phyloP scores from a whole-genome alignment of 1,140 invertebrate genomes.

The Sogatella furcifera region DNA sequence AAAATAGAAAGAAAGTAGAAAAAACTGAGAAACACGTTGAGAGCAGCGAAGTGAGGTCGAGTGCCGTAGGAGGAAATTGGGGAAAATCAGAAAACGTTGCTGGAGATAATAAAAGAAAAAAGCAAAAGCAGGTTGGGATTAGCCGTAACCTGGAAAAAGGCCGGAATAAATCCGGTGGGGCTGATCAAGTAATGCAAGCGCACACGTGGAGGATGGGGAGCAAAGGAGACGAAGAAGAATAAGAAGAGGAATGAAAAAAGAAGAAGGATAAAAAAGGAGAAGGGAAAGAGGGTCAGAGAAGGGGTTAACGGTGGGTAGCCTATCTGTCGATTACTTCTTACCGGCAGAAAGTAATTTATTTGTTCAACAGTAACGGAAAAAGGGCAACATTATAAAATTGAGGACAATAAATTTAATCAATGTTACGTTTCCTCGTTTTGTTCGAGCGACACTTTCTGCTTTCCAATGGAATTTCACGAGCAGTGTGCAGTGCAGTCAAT shows the following conservation, averaged over 20 bases:
- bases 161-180: conserved; percentile 17
- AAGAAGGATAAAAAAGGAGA: conserved; percentile 3
- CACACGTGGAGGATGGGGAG: conserved; percentile 14
- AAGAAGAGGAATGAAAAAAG: conserved; percentile 18
- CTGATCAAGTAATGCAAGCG: conserved; percentile 16
- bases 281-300: conserved; percentile 1
- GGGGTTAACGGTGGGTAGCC: background rate
- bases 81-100: no score
- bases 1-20: no score
- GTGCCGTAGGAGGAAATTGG: no score
- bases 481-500: background rate
- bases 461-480: conserved; percentile 22
- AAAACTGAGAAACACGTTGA: no score
- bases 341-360: background rate
- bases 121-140: no score
- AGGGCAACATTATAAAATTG: background rate
- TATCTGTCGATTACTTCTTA: background rate
- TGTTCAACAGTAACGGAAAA: background rate
- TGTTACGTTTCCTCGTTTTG: no score
- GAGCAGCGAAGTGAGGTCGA: no score
- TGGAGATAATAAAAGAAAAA: no score
- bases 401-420: background rate
- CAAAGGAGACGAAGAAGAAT: conserved; percentile 10
- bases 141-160: no score
- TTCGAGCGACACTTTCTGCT: background rate